Percentiles rank a stretch among this genome's conserved stretches.
Conservation (phyloP, 2,113 vertebrate genomes). For the Dunckerocampus dactyliophorus region DNA sequence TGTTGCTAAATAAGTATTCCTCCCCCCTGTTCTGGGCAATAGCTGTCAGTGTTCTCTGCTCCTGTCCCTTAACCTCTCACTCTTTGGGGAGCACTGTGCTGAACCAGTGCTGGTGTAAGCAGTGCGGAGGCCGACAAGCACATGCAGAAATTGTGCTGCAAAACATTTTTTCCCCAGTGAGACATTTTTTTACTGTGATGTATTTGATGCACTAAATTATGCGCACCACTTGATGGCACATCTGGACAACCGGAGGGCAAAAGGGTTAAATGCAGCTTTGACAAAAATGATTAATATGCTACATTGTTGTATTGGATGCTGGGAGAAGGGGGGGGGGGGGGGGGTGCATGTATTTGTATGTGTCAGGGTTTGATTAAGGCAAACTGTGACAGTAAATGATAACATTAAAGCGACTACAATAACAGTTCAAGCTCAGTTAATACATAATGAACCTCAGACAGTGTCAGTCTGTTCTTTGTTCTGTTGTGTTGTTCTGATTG, state of each 20-base stretch:
- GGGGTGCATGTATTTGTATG: too few species aligned
- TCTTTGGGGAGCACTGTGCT: conserved; percentile 4
- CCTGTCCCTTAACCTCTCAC: conserved; percentile 1
- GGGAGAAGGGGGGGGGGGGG: conserved; percentile 37
- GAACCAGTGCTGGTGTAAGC: conserved; percentile 79
- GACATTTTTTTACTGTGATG: conserved; percentile 13
- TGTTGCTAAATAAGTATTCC: conserved; percentile 19
- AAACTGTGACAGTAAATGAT: background rate
- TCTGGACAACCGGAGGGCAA: conserved; percentile 59
- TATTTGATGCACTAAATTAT: conserved; percentile 44
- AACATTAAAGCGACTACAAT: background rate
- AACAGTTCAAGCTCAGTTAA: background rate
- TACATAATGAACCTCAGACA: background rate
- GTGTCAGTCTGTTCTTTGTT: background rate
- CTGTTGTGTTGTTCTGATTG: background rate
- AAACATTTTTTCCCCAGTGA: conserved; percentile 22
- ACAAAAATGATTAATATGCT: conserved; percentile 58
- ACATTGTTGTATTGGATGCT: conserved; percentile 47
- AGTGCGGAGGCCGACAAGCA: conserved; percentile 30
- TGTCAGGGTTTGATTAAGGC: background rate
- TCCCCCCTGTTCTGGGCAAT: conserved; percentile 1
- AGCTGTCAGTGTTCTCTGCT: conserved; percentile 11
- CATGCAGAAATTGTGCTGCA: conserved; percentile 12
- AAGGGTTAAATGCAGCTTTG: conserved; percentile 38
- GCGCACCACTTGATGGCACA: conserved; percentile 56